These are phyloP conservation scores for Psophia crepitans DNA, from an alignment of 2,113 vertebrate genomes.

Conservation along the genomic window DNA sequence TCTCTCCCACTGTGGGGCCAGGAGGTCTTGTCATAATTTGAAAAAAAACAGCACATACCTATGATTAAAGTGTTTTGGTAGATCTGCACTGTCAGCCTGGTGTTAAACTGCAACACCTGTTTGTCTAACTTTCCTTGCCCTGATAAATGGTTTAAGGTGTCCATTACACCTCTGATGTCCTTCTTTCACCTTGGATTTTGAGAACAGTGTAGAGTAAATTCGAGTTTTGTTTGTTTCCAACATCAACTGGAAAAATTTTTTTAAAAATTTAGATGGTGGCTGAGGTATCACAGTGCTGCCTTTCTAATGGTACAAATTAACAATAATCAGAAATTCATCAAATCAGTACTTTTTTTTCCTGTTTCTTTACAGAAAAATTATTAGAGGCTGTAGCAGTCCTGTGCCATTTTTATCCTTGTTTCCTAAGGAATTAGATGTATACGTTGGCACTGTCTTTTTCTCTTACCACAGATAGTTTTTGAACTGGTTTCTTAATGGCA, in stretches of 20 bases:
- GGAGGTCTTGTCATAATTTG: not conserved
- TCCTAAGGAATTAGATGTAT: not conserved
- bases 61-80: not conserved
- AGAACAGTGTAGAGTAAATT: not conserved
- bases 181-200: not conserved
- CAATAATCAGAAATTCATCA: not conserved
- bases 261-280: not conserved
- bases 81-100: not conserved
- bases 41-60: not conserved
- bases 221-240: not conserved
- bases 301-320: not conserved
- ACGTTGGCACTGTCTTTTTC: not conserved
- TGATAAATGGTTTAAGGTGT: not conserved
- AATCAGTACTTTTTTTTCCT: not conserved
- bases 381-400: not conserved
- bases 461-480: not conserved
- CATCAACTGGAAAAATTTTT: not conserved
- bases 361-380: not conserved
- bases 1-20: accelerated
- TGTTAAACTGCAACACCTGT: not conserved
- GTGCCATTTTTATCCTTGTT: not conserved
- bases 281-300: not conserved
- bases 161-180: not conserved
- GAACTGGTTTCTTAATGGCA: not conserved
- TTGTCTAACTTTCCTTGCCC: not conserved